A percentile compares a stretch with the other conserved stretches of the same genome.
Conservation (phyloP, 2,797 vertebrate species). For the Sebastes paucispinis region DNA sequence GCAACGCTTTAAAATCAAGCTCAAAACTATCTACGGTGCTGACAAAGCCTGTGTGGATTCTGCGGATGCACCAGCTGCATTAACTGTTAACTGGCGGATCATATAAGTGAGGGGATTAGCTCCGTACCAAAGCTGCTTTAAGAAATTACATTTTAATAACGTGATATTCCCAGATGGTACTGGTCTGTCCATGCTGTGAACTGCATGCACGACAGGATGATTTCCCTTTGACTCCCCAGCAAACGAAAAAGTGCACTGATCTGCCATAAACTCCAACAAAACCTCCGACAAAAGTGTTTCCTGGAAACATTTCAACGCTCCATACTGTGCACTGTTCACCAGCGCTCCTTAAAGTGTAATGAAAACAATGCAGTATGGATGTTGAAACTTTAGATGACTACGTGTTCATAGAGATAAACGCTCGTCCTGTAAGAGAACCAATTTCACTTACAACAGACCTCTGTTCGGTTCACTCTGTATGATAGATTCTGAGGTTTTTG, state of each 20-base stretch:
- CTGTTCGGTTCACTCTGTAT: neutral
- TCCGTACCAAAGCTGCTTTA: constrained; percentile 39
- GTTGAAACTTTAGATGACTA: neutral
- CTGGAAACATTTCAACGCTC: neutral
- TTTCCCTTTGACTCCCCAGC: neutral
- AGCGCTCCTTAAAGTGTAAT: neutral
- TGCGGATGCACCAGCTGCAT: constrained; percentile 13
- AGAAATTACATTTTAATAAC: constrained; percentile 50
- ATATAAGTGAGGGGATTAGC: constrained; percentile 26
- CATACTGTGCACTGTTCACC: neutral
- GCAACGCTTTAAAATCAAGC: neutral
- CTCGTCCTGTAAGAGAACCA: neutral
- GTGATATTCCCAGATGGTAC: constrained; percentile 31
- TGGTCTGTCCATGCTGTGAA: neutral
- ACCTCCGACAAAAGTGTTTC: neutral
- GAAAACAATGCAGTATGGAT: too few species aligned
- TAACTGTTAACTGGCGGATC: constrained; percentile 27
- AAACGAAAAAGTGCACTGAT: neutral
- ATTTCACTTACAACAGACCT: neutral
- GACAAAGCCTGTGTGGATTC: neutral
- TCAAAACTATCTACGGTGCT: neutral
- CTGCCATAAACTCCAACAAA: neutral
- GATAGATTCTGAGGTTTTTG: neutral
- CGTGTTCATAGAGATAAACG: neutral
- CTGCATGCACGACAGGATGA: neutral